Evolutionary conservation across 2,888 invertebrate genomes (phyloP).

Genomic region (Agriopis aurantiaria): DNA sequence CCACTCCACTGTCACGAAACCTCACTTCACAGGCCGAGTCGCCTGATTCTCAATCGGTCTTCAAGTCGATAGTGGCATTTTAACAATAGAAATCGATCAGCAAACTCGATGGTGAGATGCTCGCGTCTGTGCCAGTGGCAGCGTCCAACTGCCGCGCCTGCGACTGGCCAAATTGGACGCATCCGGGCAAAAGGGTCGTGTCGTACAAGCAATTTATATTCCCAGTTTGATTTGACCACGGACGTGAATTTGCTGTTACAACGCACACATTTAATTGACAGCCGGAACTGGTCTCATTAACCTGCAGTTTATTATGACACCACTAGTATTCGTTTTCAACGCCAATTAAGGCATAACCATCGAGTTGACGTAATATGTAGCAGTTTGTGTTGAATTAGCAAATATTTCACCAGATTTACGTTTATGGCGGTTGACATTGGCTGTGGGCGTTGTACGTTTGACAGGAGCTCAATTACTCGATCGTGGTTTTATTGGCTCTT

Average conservation of each 20-base stretch:
- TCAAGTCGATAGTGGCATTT: conserved; percentile 9
- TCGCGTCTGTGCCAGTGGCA: conserved; percentile 60
- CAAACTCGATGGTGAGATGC: conserved; percentile 47
- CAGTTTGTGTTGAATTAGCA: background rate
- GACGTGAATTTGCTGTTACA: conserved; percentile 51
- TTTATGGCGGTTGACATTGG: background rate
- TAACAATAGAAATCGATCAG: conserved; percentile 38
- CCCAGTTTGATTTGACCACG: conserved; percentile 73
- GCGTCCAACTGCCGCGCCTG: conserved; percentile 68
- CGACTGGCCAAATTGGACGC: conserved; percentile 79
- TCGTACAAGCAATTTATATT: conserved; percentile 82
- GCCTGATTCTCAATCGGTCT: background rate
- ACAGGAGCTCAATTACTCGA: background rate
- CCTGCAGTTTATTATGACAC: conserved; percentile 32
- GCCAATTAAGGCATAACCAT: background rate
- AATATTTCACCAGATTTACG: conserved; percentile 13
- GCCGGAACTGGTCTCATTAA: conserved; percentile 41
- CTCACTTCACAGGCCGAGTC: background rate
- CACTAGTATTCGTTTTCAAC: conserved; percentile 15
- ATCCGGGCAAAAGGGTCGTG: conserved; percentile 85
- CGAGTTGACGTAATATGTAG: background rate
- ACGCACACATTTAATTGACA: conserved; percentile 41
- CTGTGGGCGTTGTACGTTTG: background rate
- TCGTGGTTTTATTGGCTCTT: conserved; percentile 28
- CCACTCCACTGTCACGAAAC: conserved; percentile 59